Evolutionary conservation across 1,140 invertebrate genomes (phyloP), one percentile per base, ranked within the genome.

Genomic region (Tribolium madens): DNA sequence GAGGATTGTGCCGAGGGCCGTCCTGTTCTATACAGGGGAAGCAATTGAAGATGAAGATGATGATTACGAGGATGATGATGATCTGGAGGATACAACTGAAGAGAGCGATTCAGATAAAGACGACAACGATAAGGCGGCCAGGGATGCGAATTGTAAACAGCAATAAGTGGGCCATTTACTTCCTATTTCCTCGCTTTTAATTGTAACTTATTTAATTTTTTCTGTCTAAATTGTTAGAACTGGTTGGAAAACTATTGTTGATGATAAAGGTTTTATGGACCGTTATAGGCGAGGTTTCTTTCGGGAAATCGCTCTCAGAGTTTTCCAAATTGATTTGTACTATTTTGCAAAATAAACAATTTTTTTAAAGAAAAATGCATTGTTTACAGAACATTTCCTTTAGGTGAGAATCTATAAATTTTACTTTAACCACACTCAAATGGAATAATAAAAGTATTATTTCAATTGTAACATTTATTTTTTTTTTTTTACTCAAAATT

Each of bases 1-100:
- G 84, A 90, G 95, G 79, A 93, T 98, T 81, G 92, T 98, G 80
- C 96, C 96, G 26, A 91, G 94, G 85, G 97, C 96, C 80, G 94
- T 98, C 57, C 89, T 99, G 33, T 98, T 96, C 82, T 98, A 92
- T 85, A 99, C 97, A 81, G 97, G 93, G 48, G 93, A 94, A 87
- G 92, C 90, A 14, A 88, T 94, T n/a, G 92, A 94, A 81, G 93
- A 94, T 71, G 93, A 94, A 72, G 92, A 93, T 57, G 91, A 92
- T 69, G 91, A 92, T 71, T 73, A 53, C 12, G 71, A 73, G 9
- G 90, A 92, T 73, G 90, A 91, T 21, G 90, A 91, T 47, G 91
- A 93, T n/a, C 91, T 91, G 73, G 91, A 85, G 17, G 86, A 87
- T 18, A 84, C 85, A 17, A 86, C 87, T 9, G 80, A 82, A 9